Evolutionary conservation across 2,888 invertebrate species (phyloP).

Genomic region (Lepidochrysops patricia): DNA sequence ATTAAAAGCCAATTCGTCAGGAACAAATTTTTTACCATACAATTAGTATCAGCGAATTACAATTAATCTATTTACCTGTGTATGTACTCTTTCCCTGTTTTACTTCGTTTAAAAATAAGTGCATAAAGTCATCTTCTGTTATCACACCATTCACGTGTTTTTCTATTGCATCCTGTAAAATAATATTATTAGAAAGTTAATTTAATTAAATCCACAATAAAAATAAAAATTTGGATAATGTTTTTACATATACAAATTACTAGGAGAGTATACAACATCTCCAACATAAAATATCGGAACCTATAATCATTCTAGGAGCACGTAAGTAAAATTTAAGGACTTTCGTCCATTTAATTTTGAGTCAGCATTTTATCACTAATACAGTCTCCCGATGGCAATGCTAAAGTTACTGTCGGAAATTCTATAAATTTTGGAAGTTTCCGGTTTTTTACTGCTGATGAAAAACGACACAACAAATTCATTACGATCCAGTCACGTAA

Average conservation of each 20-base stretch:
- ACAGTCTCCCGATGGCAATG: not conserved
- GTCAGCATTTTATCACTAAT: not conserved
- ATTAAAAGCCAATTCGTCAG: too few relatives aligned
- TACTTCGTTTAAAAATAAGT: constrained; percentile 73
- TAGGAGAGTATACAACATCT: too few relatives aligned
- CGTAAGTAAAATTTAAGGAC: not conserved
- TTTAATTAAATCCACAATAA: too few relatives aligned
- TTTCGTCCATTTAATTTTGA: not conserved
- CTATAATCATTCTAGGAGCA: not conserved
- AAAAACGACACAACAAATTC: not conserved
- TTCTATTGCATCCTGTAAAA: constrained; percentile 57
- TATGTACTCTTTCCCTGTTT: constrained; percentile 36
- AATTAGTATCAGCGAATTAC: too few relatives aligned
- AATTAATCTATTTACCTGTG: constrained; percentile 32
- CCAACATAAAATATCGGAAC: not conserved
- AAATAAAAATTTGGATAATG: too few relatives aligned
- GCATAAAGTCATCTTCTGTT: constrained; percentile 58
- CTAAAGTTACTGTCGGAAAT: not conserved
- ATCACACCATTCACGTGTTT: constrained; percentile 46
- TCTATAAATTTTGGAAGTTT: not conserved
- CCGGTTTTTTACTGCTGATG: not conserved
- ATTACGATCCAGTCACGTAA: not conserved
- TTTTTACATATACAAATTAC: too few relatives aligned
- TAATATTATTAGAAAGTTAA: constrained; percentile 23
- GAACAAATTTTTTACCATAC: too few relatives aligned